Base-by-base conservation (phyloP, 2,797 vertebrate genomes). In the Sebastes kiyomatsui region DNA sequence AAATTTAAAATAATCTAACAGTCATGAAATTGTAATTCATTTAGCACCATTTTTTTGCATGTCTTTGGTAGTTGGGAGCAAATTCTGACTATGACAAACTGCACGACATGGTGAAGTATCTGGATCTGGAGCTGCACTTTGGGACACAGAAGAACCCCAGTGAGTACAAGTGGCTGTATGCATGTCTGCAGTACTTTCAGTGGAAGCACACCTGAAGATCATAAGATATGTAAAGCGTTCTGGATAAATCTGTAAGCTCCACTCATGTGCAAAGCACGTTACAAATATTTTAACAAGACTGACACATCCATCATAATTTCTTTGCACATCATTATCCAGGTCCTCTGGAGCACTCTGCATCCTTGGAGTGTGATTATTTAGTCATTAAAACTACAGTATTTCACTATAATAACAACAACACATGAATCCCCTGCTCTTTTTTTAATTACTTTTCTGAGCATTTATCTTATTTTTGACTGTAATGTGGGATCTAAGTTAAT, bases 21-120 rank as follows among this genome's bases (percentile, higher is more conserved):
- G 4, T 54, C 2, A 8, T 46, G 11, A 49, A 9, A 22, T 58
- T 13, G 5, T 54, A 18, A 22, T 67, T 38, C 20, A 72, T 4
- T 22, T 32, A 9, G 28, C 4, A 28, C 1, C 3, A 12, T 66
- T 71, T 52, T 20, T 83, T 66, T 76, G 22, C 33, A 30, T 83
- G 14, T 85, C 3, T 86, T 84, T 85, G 75, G 7, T 92, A 99
- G 99, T 92, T 99, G 0, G 97, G 98, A 61, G 98, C 97, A 60
- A 97, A 98, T 90, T 99, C 98, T 0, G 99, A 99, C 82, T 99
- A 98, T 1, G 99, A 99, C 56, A 99, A 99, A 81, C 93, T 99
- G 87, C 99, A 97, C 7, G 97, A 99, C 83, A 99, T 99, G 99
- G 99, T 99, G 91, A 99, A 99, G 80, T 99, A 99, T 94, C 96